These are phyloP conservation scores for Sceloporus tristichus DNA, from an alignment of 2,113 vertebrate species.

Conservation along the genomic window DNA sequence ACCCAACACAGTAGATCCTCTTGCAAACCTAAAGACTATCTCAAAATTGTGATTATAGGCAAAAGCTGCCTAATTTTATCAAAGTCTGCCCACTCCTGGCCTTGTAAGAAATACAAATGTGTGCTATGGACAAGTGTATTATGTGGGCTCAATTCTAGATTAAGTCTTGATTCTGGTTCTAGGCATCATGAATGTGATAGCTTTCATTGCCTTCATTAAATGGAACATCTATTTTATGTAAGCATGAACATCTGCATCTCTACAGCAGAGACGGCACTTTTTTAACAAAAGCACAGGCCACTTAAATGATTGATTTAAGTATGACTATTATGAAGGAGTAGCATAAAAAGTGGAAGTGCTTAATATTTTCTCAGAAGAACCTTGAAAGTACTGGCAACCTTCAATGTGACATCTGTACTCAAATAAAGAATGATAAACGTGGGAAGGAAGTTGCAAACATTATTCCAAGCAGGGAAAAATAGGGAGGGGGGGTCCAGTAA, in stretches of 20 bases:
- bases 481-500: no score
- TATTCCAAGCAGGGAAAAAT: neutral
- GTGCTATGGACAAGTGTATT: neutral
- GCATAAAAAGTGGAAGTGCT: neutral
- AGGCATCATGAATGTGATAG: neutral
- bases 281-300: neutral
- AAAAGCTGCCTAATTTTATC: no score
- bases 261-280: neutral
- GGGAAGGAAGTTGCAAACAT: neutral
- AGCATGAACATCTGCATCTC: constrained; percentile 2
- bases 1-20: no score
- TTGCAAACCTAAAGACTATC: no score
- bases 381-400: neutral
- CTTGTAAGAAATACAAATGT: neutral
- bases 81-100: neutral
- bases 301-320: neutral
- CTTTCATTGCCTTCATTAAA: neutral
- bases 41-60: no score
- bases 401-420: neutral
- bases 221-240: neutral
- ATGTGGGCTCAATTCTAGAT: no score
- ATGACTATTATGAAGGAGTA: neutral
- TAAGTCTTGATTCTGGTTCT: no score
- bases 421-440: neutral
- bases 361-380: neutral